phyloP scores from a whole-genome alignment of 2,888 invertebrate genomes.

The Pheosia tremula region DNA sequence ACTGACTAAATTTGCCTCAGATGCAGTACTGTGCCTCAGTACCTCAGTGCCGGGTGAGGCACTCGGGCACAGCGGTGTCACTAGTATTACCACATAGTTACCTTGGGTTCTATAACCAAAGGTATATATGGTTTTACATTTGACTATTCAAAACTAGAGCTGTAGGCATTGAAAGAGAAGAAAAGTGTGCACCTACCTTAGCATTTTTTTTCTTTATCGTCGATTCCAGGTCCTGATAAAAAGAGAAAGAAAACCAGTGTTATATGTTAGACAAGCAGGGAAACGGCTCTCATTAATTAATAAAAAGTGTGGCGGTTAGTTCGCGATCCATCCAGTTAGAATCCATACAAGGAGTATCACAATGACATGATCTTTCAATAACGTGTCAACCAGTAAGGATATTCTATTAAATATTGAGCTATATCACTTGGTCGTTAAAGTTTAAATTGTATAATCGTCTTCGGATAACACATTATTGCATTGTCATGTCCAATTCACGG shows the following conservation, averaged over 20 bases:
- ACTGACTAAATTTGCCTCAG: too few relatives aligned
- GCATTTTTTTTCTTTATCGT: conserved; percentile 36
- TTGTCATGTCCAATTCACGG: neutral
- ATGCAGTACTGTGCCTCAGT: too few relatives aligned
- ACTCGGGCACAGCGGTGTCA: too few relatives aligned
- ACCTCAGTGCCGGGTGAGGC: too few relatives aligned
- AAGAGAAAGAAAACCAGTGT: conserved; percentile 34
- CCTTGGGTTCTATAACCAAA: too few relatives aligned
- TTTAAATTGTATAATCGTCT: neutral
- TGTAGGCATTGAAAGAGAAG: neutral
- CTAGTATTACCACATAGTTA: too few relatives aligned
- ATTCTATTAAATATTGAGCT: neutral
- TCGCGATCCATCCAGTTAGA: conserved; percentile 44
- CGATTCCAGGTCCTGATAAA: conserved; percentile 36
- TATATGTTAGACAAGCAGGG: conserved; percentile 43
- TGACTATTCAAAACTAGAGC: neutral
- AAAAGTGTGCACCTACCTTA: conserved; percentile 29
- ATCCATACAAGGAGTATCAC: neutral
- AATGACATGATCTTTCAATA: neutral
- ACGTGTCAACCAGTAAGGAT: neutral
- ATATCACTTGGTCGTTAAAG: neutral
- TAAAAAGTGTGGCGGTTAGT: conserved; percentile 23
- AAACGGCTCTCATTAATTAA: conserved; percentile 21
- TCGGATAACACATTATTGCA: conserved; percentile 1
- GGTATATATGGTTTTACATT: too few relatives aligned